Conservation (phyloP, 2,888 invertebrate species). For the Drosophila ustulata region DNA sequence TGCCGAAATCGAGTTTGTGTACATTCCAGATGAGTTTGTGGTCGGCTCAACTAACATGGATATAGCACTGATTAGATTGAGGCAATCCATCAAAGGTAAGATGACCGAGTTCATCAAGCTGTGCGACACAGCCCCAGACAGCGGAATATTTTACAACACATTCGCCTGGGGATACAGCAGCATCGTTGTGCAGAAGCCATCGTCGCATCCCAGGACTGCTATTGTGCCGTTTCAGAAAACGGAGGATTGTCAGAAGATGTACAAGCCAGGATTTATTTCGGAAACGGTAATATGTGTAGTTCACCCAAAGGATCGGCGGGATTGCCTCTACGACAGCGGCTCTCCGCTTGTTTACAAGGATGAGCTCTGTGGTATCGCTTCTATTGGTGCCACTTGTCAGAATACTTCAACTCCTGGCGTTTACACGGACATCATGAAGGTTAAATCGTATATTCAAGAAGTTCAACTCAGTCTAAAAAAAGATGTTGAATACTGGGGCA, state of each 20-base stretch:
- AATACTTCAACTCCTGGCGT: constrained; percentile 35
- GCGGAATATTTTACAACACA: background rate
- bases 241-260: background rate
- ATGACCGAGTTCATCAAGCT: constrained; percentile 52
- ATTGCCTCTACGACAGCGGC: constrained; percentile 43
- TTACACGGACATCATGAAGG: constrained; percentile 35
- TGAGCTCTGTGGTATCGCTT: constrained; percentile 43
- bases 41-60: constrained; percentile 23
- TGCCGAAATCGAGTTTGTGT: constrained; percentile 30
- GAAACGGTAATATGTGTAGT: constrained; percentile 4
- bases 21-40: constrained; percentile 30
- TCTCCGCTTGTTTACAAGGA: constrained; percentile 29
- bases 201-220: background rate
- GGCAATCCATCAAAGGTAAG: constrained; percentile 38
- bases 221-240: background rate
- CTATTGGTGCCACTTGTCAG: constrained; percentile 36
- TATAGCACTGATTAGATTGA: constrained; percentile 44
- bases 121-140: accelerated
- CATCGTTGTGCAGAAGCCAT: constrained; percentile 2
- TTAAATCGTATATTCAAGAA: constrained; percentile 9
- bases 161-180: constrained; percentile 47
- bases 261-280: background rate
- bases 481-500: background rate
- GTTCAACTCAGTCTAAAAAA: background rate
- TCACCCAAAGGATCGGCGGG: constrained; percentile 8